Percentiles rank a stretch among this genome's conserved stretches.
These are phyloP conservation scores for Tetragonisca angustula DNA, from an alignment of 2,888 invertebrate species.

Conservation along the genomic window DNA sequence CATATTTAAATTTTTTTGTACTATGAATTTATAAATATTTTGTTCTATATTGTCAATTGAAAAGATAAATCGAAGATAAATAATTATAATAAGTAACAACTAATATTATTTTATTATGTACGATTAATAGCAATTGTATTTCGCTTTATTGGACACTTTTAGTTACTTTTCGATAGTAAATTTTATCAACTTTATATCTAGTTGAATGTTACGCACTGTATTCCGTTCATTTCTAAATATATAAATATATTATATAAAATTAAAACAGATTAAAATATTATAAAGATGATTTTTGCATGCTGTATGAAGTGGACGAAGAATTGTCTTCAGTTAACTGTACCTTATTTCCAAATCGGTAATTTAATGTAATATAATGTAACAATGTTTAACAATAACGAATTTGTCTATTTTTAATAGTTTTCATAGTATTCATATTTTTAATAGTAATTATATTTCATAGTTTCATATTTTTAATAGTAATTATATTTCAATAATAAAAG, in stretches of 20 bases:
- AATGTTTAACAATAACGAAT: not conserved
- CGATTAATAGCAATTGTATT: not conserved
- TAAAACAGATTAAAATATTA: slow-evolving; percentile 2
- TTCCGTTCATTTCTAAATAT: too few relatives aligned
- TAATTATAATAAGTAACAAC: not conserved
- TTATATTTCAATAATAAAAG: not conserved
- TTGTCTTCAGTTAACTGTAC: not conserved
- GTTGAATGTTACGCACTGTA: not conserved
- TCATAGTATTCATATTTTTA: too few relatives aligned
- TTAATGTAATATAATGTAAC: not conserved
- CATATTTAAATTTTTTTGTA: not conserved
- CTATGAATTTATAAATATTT: not conserved
- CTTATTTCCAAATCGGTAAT: slow-evolving; percentile 13
- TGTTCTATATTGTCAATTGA: not conserved
- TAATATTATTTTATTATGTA: not conserved
- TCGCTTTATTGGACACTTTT: not conserved
- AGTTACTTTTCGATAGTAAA: not conserved
- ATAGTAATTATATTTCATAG: not conserved
- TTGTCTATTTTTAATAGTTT: not conserved
- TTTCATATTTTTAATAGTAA: too few relatives aligned
- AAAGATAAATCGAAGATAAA: not conserved
- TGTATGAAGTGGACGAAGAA: slow-evolving; percentile 13
- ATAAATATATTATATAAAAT: not conserved
- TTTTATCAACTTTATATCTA: not conserved
- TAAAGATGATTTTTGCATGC: slow-evolving; percentile 5